Conservation (phyloP, 1,140 invertebrate species). For the Euglossa dilemma region DNA sequence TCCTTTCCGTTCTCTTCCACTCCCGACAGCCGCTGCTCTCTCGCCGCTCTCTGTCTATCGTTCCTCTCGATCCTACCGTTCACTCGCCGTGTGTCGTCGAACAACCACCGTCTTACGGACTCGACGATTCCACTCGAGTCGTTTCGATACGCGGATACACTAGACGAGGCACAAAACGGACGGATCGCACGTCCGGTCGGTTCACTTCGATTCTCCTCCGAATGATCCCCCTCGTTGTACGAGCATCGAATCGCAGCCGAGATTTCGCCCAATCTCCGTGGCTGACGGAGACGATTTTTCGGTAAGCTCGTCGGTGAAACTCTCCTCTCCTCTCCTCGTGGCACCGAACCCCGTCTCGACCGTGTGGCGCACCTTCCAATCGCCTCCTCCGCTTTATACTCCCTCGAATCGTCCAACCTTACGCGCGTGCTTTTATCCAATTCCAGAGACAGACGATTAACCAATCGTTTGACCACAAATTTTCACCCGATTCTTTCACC, state of each 20-base stretch:
- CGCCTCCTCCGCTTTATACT: background rate
- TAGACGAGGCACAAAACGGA: constrained; percentile 8
- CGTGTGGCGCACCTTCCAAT: constrained; percentile 46
- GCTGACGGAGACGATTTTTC: too few species aligned
- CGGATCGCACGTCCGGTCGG: constrained; percentile 11
- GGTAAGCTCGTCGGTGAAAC: background rate
- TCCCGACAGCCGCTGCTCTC: too few species aligned
- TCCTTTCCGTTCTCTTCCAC: background rate
- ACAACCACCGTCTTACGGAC: background rate
- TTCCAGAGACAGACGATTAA: background rate
- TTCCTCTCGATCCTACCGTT: background rate
- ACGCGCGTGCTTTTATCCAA: constrained; percentile 37
- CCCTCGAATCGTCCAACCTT: constrained; percentile 6
- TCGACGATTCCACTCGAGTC: constrained; percentile 48
- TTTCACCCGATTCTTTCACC: background rate
- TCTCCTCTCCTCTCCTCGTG: too few species aligned
- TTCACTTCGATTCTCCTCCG: background rate
- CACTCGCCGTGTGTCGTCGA: background rate
- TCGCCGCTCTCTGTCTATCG: too few species aligned
- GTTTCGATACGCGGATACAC: constrained; percentile 15
- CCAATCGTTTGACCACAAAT: background rate
- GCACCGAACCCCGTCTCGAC: constrained; percentile 7
- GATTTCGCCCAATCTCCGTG: background rate
- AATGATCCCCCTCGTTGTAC: background rate
- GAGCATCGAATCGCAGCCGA: background rate